Conservation (phyloP, 2,888 invertebrate genomes). For the Abrostola tripartita region DNA sequence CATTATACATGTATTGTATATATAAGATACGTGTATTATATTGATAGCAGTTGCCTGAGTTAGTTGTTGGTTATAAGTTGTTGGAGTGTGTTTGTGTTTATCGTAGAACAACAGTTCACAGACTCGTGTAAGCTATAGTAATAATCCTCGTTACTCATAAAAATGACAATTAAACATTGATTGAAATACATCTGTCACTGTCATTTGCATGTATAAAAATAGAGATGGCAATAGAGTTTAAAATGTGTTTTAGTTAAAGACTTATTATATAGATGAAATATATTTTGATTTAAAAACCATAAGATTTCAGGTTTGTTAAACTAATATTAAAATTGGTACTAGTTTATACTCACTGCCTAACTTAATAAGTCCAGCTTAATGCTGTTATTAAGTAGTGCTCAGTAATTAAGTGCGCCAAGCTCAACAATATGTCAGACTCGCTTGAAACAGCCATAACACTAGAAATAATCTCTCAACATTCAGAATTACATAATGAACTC, state of each 20-base stretch:
- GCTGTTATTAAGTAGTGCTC: background rate
- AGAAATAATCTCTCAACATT: no score
- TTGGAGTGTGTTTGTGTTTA: conserved; percentile 10
- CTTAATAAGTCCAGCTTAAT: conserved; percentile 6
- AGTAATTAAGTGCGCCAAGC: conserved; percentile 8
- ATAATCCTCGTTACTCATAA: no score
- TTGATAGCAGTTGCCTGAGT: conserved; percentile 27
- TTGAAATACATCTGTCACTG: background rate
- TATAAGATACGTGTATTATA: conserved; percentile 13
- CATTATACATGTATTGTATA: background rate
- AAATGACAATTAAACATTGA: no score
- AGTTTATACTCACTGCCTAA: background rate
- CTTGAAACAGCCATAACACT: background rate
- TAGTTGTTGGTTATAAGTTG: conserved; percentile 32
- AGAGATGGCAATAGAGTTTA: background rate
- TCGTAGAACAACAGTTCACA: background rate
- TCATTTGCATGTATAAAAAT: background rate
- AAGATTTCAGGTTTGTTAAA: no score
- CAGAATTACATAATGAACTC: no score
- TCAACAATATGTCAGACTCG: background rate
- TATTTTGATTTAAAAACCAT: no score
- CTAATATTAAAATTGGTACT: no score
- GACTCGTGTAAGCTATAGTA: background rate
- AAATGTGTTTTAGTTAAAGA: background rate
- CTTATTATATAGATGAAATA: no score